Base-by-base conservation (phyloP, 2,797 vertebrate species). In the Chrysolophus pictus region DNA sequence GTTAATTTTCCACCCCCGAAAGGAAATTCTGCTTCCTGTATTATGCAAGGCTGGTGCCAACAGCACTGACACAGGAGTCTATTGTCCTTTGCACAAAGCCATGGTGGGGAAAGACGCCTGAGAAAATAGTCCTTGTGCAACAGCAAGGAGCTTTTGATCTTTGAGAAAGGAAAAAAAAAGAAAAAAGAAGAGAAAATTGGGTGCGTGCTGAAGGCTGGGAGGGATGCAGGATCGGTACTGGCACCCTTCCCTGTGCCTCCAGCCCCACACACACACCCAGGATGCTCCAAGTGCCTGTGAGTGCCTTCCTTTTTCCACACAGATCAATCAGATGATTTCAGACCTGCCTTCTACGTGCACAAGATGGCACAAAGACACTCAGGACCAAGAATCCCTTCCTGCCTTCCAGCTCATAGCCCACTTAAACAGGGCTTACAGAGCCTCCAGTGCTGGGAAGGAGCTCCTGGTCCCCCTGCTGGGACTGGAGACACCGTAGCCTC, bases 21-120 rank as follows among this genome's bases (percentile, higher is more conserved):
- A 98, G 98, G 98, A 98, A 98, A 98, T 95, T 97, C 97, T 95
- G 97, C 96, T 98, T 98, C 98, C 98, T 98, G 98, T 97, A 97
- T 97, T 97, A 97, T 97, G 97, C 97, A 96, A 96, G 95, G 96
- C 97, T 95, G 97, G 97, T 98, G 98, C 98, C 98, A 98, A 97
- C 95, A 92, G 74, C 98, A 97, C 97, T 95, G 97, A 98, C 97
- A 97, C 96, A 97, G 97, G 96, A 97, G 95, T 86, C 98, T 96
- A 98, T 98, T 98, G 98, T 98, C 97, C 96, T 87, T 88, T 91
- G 95, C 96, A 98, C 97, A 98, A 98, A 98, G 97, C 78, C 93
- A 84, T 95, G 95, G 96, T 97, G 96, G 97, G 94, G 97, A 97
- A 96, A 95, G 95, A 93, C 92, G 97, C 97, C 97, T 98, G 97